These are phyloP conservation scores for Trisateles emortualis DNA, from an alignment of 2,888 invertebrate genomes.

Conservation along the genomic window DNA sequence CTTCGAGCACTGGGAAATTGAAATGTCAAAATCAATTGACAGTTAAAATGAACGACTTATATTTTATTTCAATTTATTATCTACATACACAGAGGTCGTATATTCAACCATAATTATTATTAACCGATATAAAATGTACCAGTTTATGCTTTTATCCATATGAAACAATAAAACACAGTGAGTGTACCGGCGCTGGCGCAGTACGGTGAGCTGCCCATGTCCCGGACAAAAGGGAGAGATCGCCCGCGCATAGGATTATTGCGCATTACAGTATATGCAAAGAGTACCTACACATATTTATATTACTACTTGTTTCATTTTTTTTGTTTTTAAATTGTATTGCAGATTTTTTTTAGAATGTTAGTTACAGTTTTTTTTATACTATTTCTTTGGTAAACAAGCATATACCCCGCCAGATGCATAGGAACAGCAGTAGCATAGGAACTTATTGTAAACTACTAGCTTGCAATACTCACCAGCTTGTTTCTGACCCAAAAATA, in stretches of 20 bases:
- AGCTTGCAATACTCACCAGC: too few species aligned
- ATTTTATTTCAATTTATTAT: background rate
- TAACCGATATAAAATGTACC: constrained; percentile 8
- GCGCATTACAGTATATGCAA: constrained; percentile 48
- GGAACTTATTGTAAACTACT: too few species aligned
- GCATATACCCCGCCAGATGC: too few species aligned
- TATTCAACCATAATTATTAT: constrained; percentile 3
- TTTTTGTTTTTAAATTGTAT: too few species aligned
- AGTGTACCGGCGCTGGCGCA: constrained; percentile 51
- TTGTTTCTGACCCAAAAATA: too few species aligned
- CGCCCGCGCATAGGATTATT: constrained; percentile 55
- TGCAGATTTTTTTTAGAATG: too few species aligned
- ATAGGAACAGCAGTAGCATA: too few species aligned
- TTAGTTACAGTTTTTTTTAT: too few species aligned
- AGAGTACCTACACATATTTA: constrained; percentile 18
- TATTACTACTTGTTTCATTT: too few species aligned
- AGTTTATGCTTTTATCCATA: constrained; percentile 52
- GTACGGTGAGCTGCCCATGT: constrained; percentile 58
- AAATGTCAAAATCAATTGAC: background rate
- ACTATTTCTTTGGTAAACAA: too few species aligned
- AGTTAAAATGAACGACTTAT: background rate
- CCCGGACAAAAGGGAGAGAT: constrained; percentile 65
- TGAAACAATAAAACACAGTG: constrained; percentile 67
- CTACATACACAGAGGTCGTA: background rate
- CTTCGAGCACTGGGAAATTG: background rate